Evolutionary conservation across 2,113 vertebrate genomes (phyloP), one percentile per base, ranked within the genome.

Genomic region (Rhizomys pruinosus): DNA sequence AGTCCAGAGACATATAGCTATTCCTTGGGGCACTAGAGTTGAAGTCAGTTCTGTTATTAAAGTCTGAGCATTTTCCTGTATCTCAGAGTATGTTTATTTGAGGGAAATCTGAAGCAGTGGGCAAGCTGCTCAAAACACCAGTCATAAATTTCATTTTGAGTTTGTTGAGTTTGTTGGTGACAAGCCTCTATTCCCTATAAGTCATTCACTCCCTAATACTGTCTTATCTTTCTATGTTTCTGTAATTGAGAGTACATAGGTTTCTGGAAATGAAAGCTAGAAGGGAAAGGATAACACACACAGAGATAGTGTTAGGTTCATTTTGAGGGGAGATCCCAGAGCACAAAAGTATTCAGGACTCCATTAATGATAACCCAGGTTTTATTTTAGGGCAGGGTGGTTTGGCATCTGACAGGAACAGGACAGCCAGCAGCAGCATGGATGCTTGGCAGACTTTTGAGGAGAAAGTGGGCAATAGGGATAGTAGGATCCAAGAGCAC

Each of bases 101-200:
- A 55, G 12, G 15, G 23, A 89, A 74, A 19, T 52, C 27, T 59
- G 19, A 84, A 66, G 32, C 19, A 44, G n/a, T 25, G 59, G 76
- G 34, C 29, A 80, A n/a, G 32, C 25, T 80, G 77, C 52, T n/a
- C 13, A 34, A 61, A 89, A 72, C 3, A 16, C 59, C 10, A 68
- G 52, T 77, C 39, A 71, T 87, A 72, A 68, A 64, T 55, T 90
- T 44, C 66, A 66, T 69, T 93, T 69, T 81, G 47, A 89, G 71
- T 66, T 92, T 91, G 12, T 16, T n/a, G n/a, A n/a, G n/a, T n/a
- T n/a, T n/a, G n/a, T 37, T 27, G 42, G n/a, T 5, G 10, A 64
- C 1, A 32, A 89, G 1, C 34, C 71, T 52, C 37, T 55, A 63
- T 10, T 68, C 29, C 7, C 22, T 93, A 55, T 87, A 72, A 84